Percentiles rank a stretch among this genome's conserved stretches.
phyloP scores from a whole-genome alignment of 1,140 invertebrate genomes.

The Proales similis region DNA sequence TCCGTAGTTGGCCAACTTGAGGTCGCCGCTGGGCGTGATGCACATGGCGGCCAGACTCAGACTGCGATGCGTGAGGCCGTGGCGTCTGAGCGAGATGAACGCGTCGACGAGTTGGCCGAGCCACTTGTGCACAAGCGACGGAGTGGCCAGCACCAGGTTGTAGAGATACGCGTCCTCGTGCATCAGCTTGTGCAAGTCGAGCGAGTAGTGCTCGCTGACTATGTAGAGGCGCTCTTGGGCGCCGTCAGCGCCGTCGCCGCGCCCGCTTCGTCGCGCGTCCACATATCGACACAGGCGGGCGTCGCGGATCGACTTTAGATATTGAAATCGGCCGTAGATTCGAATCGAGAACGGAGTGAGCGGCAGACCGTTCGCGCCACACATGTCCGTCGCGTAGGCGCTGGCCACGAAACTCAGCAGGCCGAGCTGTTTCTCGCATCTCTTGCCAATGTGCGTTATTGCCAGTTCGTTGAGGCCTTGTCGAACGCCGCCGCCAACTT shows the following conservation, averaged over 20 bases:
- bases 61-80: constrained; percentile 26
- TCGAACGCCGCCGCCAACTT: neutral
- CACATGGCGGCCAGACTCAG: constrained; percentile 32
- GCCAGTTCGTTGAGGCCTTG: constrained; percentile 16
- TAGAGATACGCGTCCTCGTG: constrained; percentile 28
- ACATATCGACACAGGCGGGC: constrained; percentile 76
- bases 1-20: constrained; percentile 85
- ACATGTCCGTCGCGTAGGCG: constrained; percentile 78
- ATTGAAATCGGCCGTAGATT: constrained; percentile 78
- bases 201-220: constrained; percentile 70
- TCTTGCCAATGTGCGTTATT: constrained; percentile 16
- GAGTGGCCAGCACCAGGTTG: constrained; percentile 12
- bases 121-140: constrained; percentile 16
- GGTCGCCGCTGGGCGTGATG: constrained; percentile 51
- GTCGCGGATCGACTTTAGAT: constrained; percentile 70
- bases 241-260: constrained; percentile 62
- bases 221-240: constrained; percentile 70
- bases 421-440: constrained; percentile 57
- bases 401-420: constrained; percentile 81
- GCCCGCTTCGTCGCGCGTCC: constrained; percentile 82
- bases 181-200: constrained; percentile 15
- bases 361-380: constrained; percentile 87
- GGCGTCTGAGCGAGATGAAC: constrained; percentile 33
- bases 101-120: constrained; percentile 29
- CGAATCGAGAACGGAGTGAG: constrained; percentile 89